phyloP scores from a whole-genome alignment of 2,888 invertebrate species.

The Diogma glabrata region DNA sequence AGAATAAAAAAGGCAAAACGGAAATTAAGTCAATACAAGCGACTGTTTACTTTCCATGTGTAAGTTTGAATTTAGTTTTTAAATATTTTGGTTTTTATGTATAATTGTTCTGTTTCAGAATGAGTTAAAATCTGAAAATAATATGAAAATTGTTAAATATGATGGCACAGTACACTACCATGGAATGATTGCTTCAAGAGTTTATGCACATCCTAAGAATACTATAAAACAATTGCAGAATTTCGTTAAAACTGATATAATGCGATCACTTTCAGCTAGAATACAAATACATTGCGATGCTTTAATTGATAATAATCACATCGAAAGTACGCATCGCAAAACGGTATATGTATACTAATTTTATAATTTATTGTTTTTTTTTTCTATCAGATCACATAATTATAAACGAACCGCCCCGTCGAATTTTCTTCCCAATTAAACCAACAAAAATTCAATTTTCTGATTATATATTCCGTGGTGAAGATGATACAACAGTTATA shows the following conservation, averaged over 20 bases:
- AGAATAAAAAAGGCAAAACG: slow-evolving; percentile 41
- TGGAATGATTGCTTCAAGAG: slow-evolving; percentile 39
- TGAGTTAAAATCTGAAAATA: slow-evolving; percentile 31
- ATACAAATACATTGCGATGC: slow-evolving; percentile 91
- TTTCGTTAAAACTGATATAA: slow-evolving; percentile 71
- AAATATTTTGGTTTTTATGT: neutral
- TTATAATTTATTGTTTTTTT: neutral
- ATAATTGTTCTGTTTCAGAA: neutral
- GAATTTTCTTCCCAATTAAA: slow-evolving; percentile 67
- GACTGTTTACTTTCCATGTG: slow-evolving; percentile 57
- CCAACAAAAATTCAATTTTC: slow-evolving; percentile 55
- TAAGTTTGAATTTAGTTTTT: slow-evolving; percentile 25
- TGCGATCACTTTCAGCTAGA: slow-evolving; percentile 72
- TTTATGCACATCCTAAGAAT: slow-evolving; percentile 68
- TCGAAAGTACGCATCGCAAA: slow-evolving; percentile 3
- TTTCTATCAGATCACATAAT: slow-evolving; percentile 40
- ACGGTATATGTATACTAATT: slow-evolving; percentile 1
- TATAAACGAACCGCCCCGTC: slow-evolving; percentile 78
- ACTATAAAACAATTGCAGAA: slow-evolving; percentile 58
- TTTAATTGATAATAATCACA: slow-evolving; percentile 41
- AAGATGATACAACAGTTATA: slow-evolving; percentile 64
- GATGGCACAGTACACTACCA: slow-evolving; percentile 25
- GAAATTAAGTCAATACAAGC: slow-evolving; percentile 36
- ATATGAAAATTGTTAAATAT: slow-evolving; percentile 13
- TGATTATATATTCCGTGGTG: slow-evolving; percentile 86